These are phyloP conservation scores for Pandemis cinnamomeana DNA, from an alignment of 2,888 invertebrate genomes.

Conservation along the genomic window DNA sequence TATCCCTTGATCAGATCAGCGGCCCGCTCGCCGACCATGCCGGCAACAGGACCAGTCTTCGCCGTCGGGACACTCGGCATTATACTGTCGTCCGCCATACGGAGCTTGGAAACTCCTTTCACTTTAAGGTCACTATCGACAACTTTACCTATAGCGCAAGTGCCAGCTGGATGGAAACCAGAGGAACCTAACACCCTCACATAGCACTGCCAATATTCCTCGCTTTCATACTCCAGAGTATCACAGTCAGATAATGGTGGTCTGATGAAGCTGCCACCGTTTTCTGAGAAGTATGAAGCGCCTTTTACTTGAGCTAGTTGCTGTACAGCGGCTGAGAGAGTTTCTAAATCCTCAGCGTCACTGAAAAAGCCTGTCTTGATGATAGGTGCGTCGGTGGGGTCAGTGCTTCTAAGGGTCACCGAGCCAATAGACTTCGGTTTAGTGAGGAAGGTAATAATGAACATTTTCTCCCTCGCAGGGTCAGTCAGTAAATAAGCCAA, in stretches of 20 bases:
- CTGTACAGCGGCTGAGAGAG: constrained; percentile 11
- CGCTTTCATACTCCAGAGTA: constrained; percentile 66
- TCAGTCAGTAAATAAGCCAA: constrained; percentile 1
- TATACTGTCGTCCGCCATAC: constrained; percentile 44
- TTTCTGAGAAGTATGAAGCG: constrained; percentile 16
- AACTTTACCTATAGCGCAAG: constrained; percentile 41
- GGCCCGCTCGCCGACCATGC: constrained; percentile 46
- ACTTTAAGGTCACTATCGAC: constrained; percentile 41
- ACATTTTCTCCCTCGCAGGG: constrained; percentile 22
- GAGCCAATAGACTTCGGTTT: constrained; percentile 33
- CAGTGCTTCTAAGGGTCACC: constrained; percentile 29
- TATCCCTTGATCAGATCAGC: constrained; percentile 44
- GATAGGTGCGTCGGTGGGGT: constrained; percentile 25
- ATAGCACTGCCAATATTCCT: constrained; percentile 84
- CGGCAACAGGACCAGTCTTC: constrained; percentile 42
- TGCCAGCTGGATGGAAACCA: constrained; percentile 78
- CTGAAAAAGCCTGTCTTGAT: constrained; percentile 31
- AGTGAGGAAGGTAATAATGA: background rate
- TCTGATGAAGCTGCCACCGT: constrained; percentile 13
- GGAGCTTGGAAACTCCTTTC: constrained; percentile 39
- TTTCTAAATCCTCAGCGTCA: constrained; percentile 29
- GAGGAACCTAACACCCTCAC: constrained; percentile 78
- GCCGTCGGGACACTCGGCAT: constrained; percentile 43
- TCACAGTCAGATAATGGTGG: constrained; percentile 71
- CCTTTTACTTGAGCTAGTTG: background rate